These are phyloP conservation scores for Venusia cambrica DNA, from an alignment of 2,888 invertebrate species.

Conservation along the genomic window DNA sequence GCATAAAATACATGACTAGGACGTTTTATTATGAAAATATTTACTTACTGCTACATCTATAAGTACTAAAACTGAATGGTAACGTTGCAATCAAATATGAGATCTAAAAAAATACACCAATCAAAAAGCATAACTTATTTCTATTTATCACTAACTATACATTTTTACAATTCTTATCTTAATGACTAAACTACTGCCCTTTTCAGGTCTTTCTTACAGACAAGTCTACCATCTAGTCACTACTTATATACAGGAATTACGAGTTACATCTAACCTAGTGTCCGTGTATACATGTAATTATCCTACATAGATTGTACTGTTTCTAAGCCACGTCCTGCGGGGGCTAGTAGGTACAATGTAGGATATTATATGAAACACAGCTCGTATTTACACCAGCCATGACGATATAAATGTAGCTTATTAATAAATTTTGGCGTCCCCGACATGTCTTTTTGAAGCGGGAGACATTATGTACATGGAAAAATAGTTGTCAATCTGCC, in stretches of 20 bases:
- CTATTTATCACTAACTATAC: conserved; percentile 1
- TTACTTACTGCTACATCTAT: conserved; percentile 3
- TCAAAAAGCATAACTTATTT: conserved; percentile 8
- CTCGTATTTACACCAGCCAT: conserved; percentile 14
- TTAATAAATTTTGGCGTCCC: conserved; percentile 8
- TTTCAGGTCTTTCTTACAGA: conserved; percentile 9
- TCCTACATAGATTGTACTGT: not conserved
- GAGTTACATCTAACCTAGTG: not conserved
- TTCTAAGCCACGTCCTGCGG: not conserved
- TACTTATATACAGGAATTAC: conserved; percentile 11
- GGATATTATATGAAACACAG: conserved; percentile 11
- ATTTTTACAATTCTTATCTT: conserved; percentile 2
- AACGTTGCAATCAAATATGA: conserved; percentile 12
- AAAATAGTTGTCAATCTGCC: conserved; percentile 9
- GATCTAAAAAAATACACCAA: not conserved
- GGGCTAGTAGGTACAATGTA: not conserved
- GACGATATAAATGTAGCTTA: conserved; percentile 15
- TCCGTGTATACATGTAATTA: conserved; percentile 13
- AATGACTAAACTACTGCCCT: conserved; percentile 11
- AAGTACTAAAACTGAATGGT: conserved; percentile 9
- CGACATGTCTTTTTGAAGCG: conserved; percentile 4
- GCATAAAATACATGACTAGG: conserved; percentile 16
- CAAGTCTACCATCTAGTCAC: conserved; percentile 6
- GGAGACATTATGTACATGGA: conserved; percentile 19
- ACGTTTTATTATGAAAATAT: conserved; percentile 10